These are phyloP conservation scores for Oreochromis spilurus DNA, from an alignment of 2,113 vertebrate species.

Conservation along the genomic window DNA sequence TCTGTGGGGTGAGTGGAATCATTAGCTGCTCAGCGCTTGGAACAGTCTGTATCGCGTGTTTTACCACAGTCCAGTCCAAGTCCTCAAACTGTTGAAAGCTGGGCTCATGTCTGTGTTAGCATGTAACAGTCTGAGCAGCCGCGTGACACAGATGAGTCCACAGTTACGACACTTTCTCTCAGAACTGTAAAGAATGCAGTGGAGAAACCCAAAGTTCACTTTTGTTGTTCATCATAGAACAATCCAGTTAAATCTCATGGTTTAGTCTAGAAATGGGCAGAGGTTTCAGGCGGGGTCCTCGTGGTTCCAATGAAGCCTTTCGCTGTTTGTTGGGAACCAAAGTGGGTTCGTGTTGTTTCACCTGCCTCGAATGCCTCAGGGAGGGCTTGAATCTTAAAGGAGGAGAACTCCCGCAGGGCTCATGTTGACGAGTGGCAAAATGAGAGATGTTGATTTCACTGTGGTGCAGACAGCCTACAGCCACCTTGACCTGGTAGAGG, in stretches of 20 bases:
- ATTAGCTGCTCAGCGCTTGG: not conserved
- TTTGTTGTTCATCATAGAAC: not conserved
- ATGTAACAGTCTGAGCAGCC: not conserved
- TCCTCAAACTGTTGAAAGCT: not conserved
- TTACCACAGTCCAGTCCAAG: fast-evolving
- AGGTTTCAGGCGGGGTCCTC: not conserved
- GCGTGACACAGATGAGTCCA: not conserved
- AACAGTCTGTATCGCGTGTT: not conserved
- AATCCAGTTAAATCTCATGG: not conserved
- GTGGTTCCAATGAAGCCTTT: not conserved
- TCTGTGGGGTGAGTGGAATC: fast-evolving
- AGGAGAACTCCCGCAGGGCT: not conserved
- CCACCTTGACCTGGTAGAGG: not conserved
- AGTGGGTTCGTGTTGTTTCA: fast-evolving
- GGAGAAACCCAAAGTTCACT: not conserved
- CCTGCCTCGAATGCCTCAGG: not conserved
- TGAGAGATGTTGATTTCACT: not conserved
- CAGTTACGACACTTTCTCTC: not conserved
- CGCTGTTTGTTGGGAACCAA: not conserved
- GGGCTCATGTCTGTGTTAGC: not conserved
- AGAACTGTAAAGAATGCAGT: not conserved
- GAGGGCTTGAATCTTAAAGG: not conserved
- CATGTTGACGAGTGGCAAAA: fast-evolving
- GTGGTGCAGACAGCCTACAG: not conserved
- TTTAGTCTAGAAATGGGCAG: fast-evolving